Evolutionary conservation across 2,797 vertebrate genomes (phyloP), one percentile per base, ranked within the genome.

Genomic region (Chaetophractus vellerosus): DNA sequence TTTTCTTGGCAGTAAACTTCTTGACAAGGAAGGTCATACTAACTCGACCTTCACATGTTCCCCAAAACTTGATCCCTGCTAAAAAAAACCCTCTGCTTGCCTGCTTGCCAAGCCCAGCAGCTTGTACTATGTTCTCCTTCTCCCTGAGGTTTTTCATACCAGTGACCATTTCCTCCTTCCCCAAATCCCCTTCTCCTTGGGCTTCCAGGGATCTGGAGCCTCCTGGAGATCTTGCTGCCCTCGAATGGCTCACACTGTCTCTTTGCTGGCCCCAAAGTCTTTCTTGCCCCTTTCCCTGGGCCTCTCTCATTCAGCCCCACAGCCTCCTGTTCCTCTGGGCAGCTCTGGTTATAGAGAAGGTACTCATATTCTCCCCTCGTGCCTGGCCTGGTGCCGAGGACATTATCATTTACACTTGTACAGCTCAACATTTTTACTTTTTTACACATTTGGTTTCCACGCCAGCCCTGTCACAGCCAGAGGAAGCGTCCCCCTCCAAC

Each of bases 1-100:
- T 84, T 81, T 68, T 57, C 26, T 41, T 75, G 72, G 45, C n/a
- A 52, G 82, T n/a, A 57, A 71, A 52, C 48, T 55, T 79, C 59
- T 69, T 68, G 7, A 75, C 80, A 57, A 38, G 16, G 72, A 78
- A 50, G 36, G 78, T 76, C 21, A 57, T 3, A 18, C 52, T 19
- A 23, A 61, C 41, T 57, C 15, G 36, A 12, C 36, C 18, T 19
- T 33, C 64, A 11, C 18, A 0, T 0, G 6, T 2, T 45, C 69
- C 19, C 18, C 41, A n/a, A 24, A 5, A 5, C 61, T 38, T 23
- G 15, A 68, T 38, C 50, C 64, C 66, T 6, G 68, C 50, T n/a
- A 16, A 28, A 15, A 28, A 15, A 33, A 12, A 16, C 7, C 36
- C 59, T 50, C 28, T 50, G 14, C 52, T 45, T 0, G 1, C 45